Evolutionary conservation across 2,888 invertebrate genomes (phyloP).

Genomic region (Matsumyia berberina): DNA sequence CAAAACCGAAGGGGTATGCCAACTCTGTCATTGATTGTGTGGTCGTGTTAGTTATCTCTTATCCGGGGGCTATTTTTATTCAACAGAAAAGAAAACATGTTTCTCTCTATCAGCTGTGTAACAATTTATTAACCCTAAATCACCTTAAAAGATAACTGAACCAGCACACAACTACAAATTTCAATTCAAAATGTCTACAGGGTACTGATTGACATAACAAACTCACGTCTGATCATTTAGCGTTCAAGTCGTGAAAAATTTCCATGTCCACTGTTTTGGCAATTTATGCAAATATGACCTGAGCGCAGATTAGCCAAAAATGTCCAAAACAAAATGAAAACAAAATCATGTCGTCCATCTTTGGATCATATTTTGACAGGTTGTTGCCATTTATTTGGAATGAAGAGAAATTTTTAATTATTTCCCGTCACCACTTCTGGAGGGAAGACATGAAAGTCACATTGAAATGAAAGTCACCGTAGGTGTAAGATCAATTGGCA

Average conservation of each 20-base stretch:
- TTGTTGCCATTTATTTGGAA: no score
- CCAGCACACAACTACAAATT: background rate
- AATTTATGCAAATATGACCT: constrained; percentile 14
- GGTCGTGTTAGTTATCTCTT: constrained; percentile 9
- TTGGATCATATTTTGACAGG: background rate
- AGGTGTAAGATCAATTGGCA: constrained; percentile 34
- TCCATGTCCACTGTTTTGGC: background rate
- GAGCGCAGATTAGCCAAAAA: background rate
- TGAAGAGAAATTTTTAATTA: constrained; percentile 31
- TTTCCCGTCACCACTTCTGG: background rate
- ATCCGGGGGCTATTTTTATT: background rate
- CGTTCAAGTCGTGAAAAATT: background rate
- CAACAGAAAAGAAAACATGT: background rate
- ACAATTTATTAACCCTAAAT: constrained; percentile 17
- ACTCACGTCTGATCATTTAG: background rate
- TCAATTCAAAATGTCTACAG: background rate
- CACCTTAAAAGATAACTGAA: constrained; percentile 5
- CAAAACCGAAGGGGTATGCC: background rate
- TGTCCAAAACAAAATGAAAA: background rate
- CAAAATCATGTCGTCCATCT: background rate
- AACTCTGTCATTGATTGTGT: background rate
- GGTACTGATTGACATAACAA: background rate
- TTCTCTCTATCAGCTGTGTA: constrained; percentile 11
- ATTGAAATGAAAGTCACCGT: constrained; percentile 40
- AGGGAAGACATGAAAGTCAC: constrained; percentile 9